Percentiles rank a stretch among this genome's conserved stretches.
Evolutionary conservation across 2,888 invertebrate species (phyloP).

Genomic region (Maniola hyperantus): DNA sequence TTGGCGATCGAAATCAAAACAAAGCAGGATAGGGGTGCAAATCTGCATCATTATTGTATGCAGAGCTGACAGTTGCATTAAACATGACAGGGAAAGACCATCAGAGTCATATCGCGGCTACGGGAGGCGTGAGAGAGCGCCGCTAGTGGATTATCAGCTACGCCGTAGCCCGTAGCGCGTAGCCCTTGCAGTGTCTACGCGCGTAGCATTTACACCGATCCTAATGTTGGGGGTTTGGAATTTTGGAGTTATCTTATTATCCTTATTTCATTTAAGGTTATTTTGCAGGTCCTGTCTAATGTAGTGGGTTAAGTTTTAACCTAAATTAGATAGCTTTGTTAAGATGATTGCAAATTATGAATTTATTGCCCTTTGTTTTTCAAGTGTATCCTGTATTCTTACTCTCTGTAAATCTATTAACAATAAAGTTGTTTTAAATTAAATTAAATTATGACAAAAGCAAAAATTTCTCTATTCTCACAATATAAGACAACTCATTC

Average conservation of each 20-base stretch:
- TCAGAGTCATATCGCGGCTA: slow-evolving; percentile 66
- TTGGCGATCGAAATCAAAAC: slow-evolving; percentile 26
- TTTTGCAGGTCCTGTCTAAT: neutral
- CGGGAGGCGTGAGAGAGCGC: slow-evolving; percentile 71
- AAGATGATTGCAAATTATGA: too few species aligned
- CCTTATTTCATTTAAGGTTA: neutral
- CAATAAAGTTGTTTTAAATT: too few species aligned
- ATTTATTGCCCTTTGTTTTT: too few species aligned
- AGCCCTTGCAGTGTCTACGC: slow-evolving; percentile 62
- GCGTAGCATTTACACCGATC: slow-evolving; percentile 55
- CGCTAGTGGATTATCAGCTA: slow-evolving; percentile 73
- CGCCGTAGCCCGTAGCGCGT: slow-evolving; percentile 73
- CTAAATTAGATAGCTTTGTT: neutral
- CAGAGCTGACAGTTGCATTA: slow-evolving; percentile 69
- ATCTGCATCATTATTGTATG: slow-evolving; percentile 59
- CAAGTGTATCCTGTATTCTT: too few species aligned
- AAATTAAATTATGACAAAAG: too few species aligned
- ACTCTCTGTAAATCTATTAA: too few species aligned
- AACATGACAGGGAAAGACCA: slow-evolving; percentile 74
- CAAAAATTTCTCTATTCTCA: too few species aligned
- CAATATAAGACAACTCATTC: too few species aligned
- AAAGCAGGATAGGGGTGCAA: slow-evolving; percentile 46
- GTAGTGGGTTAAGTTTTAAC: neutral
- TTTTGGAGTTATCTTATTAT: slow-evolving; percentile 4
- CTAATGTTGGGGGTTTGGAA: slow-evolving; percentile 26